Percentiles rank a stretch among this genome's conserved stretches.
phyloP scores from a whole-genome alignment of 2,888 invertebrate genomes.

The Poecilus cupreus region DNA sequence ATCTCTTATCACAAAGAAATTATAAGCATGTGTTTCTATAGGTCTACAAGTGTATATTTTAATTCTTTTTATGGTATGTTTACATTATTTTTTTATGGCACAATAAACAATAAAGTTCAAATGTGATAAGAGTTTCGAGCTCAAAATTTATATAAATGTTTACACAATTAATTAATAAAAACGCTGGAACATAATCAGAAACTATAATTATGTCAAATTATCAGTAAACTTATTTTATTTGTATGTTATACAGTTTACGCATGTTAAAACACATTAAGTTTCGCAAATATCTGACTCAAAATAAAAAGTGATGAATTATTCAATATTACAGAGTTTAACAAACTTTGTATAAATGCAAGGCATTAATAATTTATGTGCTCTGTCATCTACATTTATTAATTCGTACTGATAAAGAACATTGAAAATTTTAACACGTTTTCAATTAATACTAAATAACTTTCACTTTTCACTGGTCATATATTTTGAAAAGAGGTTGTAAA shows the following conservation, averaged over 20 bases:
- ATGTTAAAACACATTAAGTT: not conserved
- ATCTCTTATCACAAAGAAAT: too few relatives aligned
- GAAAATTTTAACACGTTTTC: slow-evolving; percentile 5
- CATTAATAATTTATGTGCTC: slow-evolving; percentile 31
- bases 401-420: not conserved
- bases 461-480: not conserved
- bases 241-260: not conserved
- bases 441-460: slow-evolving; percentile 24
- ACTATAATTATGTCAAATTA: not conserved
- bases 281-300: not conserved
- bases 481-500: slow-evolving; percentile 20
- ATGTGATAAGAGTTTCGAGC: not conserved
- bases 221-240: not conserved
- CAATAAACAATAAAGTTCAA: not conserved
- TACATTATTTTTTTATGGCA: not conserved
- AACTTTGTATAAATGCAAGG: slow-evolving; percentile 7
- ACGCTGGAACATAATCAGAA: too few relatives aligned
- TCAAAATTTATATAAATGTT: not conserved
- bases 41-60: not conserved
- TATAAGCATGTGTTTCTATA: too few relatives aligned
- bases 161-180: not conserved
- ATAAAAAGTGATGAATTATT: slow-evolving; percentile 8
- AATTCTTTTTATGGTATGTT: not conserved
- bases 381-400: slow-evolving; percentile 26
- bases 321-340: slow-evolving; percentile 11